Evolutionary conservation across 1,140 invertebrate genomes (phyloP).

Genomic region (Trichonephila clavipes): DNA sequence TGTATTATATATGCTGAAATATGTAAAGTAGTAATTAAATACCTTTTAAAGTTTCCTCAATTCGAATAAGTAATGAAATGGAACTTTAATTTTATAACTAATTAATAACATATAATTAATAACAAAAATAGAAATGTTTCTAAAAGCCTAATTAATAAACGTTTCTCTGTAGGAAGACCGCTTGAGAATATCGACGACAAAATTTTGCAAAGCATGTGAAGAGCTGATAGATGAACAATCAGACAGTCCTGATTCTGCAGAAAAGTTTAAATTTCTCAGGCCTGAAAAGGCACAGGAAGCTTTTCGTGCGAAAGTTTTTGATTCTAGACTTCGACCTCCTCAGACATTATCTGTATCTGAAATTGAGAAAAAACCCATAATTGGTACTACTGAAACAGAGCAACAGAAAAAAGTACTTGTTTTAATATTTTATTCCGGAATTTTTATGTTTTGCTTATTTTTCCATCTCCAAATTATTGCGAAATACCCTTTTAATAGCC

Average conservation of each 20-base stretch:
- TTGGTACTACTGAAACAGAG: neutral
- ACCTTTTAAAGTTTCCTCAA: too few relatives aligned
- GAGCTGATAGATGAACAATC: neutral
- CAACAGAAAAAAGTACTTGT: neutral
- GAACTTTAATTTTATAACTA: too few relatives aligned
- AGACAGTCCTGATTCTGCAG: neutral
- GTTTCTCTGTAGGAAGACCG: conserved; percentile 38
- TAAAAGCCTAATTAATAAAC: too few relatives aligned
- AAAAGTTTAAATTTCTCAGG: neutral
- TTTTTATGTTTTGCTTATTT: too few relatives aligned
- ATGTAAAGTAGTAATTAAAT: too few relatives aligned
- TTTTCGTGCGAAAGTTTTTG: conserved; percentile 38
- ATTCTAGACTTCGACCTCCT: conserved; percentile 21
- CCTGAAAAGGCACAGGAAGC: conserved; percentile 9
- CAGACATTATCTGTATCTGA: conserved; percentile 29
- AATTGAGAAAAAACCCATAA: neutral
- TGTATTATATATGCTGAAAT: too few relatives aligned
- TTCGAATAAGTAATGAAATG: too few relatives aligned
- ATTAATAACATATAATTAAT: too few relatives aligned
- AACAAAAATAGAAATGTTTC: too few relatives aligned
- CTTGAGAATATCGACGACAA: conserved; percentile 20
- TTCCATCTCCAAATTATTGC: too few relatives aligned
- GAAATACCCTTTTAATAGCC: too few relatives aligned
- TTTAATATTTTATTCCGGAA: too few relatives aligned
- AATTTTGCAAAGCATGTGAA: conserved; percentile 54